Evolutionary conservation across 2,888 invertebrate genomes (phyloP), one percentile per base, ranked within the genome.

Genomic region (Seira musarum): DNA sequence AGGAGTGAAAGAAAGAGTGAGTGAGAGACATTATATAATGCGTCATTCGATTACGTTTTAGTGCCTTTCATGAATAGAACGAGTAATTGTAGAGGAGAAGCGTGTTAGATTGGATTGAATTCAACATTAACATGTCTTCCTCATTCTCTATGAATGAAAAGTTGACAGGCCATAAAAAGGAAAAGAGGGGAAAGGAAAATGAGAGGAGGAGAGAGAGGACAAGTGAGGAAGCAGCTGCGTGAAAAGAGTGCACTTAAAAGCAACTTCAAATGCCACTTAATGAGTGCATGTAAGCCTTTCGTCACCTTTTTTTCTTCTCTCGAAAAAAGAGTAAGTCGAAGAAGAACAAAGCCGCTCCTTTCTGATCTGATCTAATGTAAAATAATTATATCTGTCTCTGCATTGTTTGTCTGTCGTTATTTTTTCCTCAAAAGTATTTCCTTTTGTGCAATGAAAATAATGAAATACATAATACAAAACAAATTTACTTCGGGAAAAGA

Each of bases 231-330:
- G 65, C 73, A 73, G 24, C 78, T 53, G 61, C 72, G 67, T 61
- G 70, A 78, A 72, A 57, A 64, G 78, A 67, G 72, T 72, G 78
- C 78, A 78, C 78, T 78, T 72, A 72, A 67, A 67, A 71, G 30
- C 64, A 78, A 78, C 78, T 78, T 78, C 66, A 78, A 67, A 78
- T 72, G 67, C 67, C 78, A 78, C 78, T 78, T 78, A 78, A 72
- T 72, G 71, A 78, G 60, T 70, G 61, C 71, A 49, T 25, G 13
- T 21, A 67, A 40, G 53, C 66, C 40, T 67, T 25, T 73, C 71
- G 72, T 72, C 78, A 67, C 71, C 72, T 65, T 75, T 46, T 61
- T 53, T 72, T 53, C 53, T n/a, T 65, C 61, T 61, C 67, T 40
- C 67, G n/a, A n/a, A n/a, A n/a, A n/a, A n/a, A n/a, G n/a, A n/a